These are phyloP conservation scores for Fabriciana adippe DNA, from an alignment of 2,888 invertebrate genomes.

Conservation along the genomic window DNA sequence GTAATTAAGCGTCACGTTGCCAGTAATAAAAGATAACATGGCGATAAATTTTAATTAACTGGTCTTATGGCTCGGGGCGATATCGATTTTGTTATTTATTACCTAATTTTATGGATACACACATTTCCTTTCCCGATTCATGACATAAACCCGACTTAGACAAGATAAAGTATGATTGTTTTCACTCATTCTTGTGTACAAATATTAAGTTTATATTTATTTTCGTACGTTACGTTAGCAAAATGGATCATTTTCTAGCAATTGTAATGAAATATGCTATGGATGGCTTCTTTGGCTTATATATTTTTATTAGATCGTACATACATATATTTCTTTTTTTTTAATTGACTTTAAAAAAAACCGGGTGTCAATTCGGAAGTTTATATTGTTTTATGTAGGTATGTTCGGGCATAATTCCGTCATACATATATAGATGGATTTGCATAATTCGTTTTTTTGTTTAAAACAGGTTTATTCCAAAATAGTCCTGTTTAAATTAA, in stretches of 20 bases:
- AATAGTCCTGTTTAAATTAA: no score
- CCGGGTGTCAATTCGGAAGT: no score
- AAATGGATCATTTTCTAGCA: neutral
- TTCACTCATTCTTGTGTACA: neutral
- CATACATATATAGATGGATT: no score
- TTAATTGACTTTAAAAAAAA: no score
- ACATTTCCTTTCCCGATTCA: conserved; percentile 11
- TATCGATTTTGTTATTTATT: conserved; percentile 31
- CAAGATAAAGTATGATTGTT: neutral
- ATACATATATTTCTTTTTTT: no score
- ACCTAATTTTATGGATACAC: conserved; percentile 18
- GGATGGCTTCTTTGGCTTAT: no score
- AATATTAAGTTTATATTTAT: conserved; percentile 6
- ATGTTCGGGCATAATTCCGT: no score
- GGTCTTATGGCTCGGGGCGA: conserved; percentile 8
- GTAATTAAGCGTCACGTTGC: conserved; percentile 22
- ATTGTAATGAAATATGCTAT: no score
- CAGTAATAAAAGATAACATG: conserved; percentile 28
- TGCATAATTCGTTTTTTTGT: no score
- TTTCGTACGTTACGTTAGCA: neutral
- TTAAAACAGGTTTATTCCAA: no score
- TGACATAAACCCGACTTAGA: conserved; percentile 3
- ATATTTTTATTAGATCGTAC: no score
- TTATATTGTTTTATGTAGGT: no score
- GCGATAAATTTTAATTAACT: conserved; percentile 35